Evolutionary conservation across 2,797 vertebrate species (phyloP).

Genomic region (Macroramphosus scolopax): DNA sequence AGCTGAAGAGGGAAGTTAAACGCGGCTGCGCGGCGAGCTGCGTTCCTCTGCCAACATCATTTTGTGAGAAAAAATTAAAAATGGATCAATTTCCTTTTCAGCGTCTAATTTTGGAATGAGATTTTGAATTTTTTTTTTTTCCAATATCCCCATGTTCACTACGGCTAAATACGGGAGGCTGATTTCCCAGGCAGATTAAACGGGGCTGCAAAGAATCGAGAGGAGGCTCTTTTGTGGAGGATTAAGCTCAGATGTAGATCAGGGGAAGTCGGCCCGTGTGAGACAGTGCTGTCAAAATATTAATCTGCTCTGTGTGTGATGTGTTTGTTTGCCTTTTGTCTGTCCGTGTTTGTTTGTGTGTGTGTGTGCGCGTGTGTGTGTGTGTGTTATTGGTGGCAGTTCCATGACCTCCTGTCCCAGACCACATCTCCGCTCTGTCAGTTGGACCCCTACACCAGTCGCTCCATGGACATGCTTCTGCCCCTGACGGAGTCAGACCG

Average conservation of each 20-base stretch:
- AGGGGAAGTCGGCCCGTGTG: slow-evolving; percentile 35
- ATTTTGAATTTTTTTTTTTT: too few relatives aligned
- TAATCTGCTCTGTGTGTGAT: slow-evolving; percentile 36
- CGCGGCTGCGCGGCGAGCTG: slow-evolving; percentile 5
- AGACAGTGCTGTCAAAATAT: slow-evolving; percentile 39
- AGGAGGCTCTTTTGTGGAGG: slow-evolving; percentile 49
- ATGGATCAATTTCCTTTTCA: slow-evolving; percentile 29
- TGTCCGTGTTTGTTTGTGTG: slow-evolving; percentile 2
- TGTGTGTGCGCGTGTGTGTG: slow-evolving; percentile 10
- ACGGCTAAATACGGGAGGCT: slow-evolving; percentile 44
- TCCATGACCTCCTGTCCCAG: slow-evolving; percentile 91
- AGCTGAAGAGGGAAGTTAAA: slow-evolving; percentile 19
- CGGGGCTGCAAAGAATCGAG: slow-evolving; percentile 39
- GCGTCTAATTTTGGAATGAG: slow-evolving; percentile 55
- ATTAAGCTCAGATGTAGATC: slow-evolving; percentile 51
- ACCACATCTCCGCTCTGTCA: slow-evolving; percentile 86
- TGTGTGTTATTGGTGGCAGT: slow-evolving; percentile 74
- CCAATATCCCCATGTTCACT: slow-evolving; percentile 54
- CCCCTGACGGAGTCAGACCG: slow-evolving; percentile 79
- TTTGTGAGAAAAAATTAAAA: slow-evolving; percentile 49
- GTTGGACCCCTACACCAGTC: slow-evolving; percentile 86
- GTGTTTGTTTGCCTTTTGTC: slow-evolving; percentile 4
- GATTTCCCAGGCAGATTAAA: slow-evolving; percentile 68
- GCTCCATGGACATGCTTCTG: slow-evolving; percentile 88
- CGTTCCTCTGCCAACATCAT: slow-evolving; percentile 26